Conservation (phyloP, 1,140 invertebrate species). For the Drosophila aff. region DNA sequence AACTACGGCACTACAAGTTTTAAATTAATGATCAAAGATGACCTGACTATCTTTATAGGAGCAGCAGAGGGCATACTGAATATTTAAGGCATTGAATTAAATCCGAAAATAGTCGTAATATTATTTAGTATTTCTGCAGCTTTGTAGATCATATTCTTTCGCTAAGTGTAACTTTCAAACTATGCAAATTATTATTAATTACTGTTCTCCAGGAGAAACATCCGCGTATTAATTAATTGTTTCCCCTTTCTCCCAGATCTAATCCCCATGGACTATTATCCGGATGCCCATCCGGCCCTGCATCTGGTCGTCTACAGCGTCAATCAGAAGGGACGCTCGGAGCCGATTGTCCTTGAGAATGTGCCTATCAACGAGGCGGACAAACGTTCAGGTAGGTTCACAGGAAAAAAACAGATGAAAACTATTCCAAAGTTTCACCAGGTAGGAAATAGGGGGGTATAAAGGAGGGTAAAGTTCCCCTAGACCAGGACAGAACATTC, state of each 20-base stretch:
- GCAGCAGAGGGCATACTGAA: not conserved
- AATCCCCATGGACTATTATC: constrained; percentile 82
- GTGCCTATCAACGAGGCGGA: constrained; percentile 94
- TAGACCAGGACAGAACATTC: constrained; percentile 51
- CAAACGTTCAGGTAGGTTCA: constrained; percentile 91
- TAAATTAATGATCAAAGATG: constrained; percentile 70
- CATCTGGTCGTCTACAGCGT: constrained; percentile 92
- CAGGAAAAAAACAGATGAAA: constrained; percentile 11
- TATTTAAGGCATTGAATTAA: not conserved
- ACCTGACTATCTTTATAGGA: constrained; percentile 33
- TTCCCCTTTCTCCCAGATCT: constrained; percentile 59
- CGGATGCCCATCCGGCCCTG: constrained; percentile 87
- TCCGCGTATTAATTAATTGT: constrained; percentile 13
- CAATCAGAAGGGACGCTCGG: constrained; percentile 94
- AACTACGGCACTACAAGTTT: constrained; percentile 61
- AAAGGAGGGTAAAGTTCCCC: constrained; percentile 10
- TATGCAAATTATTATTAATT: constrained; percentile 17
- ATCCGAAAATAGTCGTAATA: not conserved
- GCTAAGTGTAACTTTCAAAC: not conserved
- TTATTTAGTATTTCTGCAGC: not conserved
- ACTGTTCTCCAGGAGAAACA: not conserved
- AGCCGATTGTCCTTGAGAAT: constrained; percentile 92
- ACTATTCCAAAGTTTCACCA: constrained; percentile 60
- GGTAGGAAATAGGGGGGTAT: not conserved
- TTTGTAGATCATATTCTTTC: not conserved